Base-by-base conservation (phyloP, 2,113 vertebrate genomes). In the Hydrochoerus hydrochaeris region DNA sequence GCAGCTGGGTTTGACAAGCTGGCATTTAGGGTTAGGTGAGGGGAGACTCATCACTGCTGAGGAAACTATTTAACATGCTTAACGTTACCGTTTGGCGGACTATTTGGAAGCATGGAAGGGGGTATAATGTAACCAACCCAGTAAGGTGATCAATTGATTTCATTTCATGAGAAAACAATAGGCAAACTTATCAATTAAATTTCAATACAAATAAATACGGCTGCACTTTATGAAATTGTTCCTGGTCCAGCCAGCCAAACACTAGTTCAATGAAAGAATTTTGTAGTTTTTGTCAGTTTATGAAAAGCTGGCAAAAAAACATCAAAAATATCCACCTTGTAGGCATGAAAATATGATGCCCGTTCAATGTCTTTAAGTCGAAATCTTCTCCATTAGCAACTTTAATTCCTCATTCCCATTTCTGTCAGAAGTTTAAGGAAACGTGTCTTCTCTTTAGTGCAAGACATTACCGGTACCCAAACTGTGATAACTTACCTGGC, bases 81-180 rank as follows among this genome's bases (percentile, higher is more conserved):
- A 94, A 60, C 41, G 26, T 14, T 41, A 65, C 41, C 62, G 12
- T 71, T 44, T 52, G 41, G 28, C n/a, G 2, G 22, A 32, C n/a
- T 75, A 35, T 17, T 85, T 65, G 65, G 69, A 35, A 97, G 85
- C 46, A 91, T 41, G 19, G 69, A 85, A 83, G 62, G 6, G 30
- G 35, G n/a, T 54, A 14, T 28, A 63, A 69, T 13, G 30, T 24
- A 88, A n/a, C 32, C 38, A 85, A 24, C 5, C 44, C 46, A 52
- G 17, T 80, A 80, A 87, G 77, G 91, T 52, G 44, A 84, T 28
- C 22, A 28, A 12, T 54, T 80, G 57, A 54, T 71, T 87, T 67
- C 82, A 19, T 82, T 83, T 93, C 57, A 63, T n/a, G 7, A 88
- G 46, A 87, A 92, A 92, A 75, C 78, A 17, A 90, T 26, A 63